phyloP scores from a whole-genome alignment of 1,140 invertebrate species.

The Coelopa frigida region DNA sequence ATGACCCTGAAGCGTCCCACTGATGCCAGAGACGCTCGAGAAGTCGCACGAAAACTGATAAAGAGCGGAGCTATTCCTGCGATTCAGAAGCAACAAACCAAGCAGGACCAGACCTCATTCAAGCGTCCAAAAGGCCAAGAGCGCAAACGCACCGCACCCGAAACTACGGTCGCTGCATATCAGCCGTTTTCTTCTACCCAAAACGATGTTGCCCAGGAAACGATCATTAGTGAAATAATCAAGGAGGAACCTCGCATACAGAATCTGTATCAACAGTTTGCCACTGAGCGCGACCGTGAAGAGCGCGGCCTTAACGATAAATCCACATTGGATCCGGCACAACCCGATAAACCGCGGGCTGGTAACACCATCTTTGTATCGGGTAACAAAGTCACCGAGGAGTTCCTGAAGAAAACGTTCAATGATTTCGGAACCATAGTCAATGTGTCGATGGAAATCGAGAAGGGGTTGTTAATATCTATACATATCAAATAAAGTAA shows the following conservation, averaged over 20 bases:
- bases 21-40: conserved; percentile 85
- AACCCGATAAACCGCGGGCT: conserved; percentile 58
- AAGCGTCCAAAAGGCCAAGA: conserved; percentile 68
- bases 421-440: conserved; percentile 71
- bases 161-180: conserved; percentile 72
- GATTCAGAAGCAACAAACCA: conserved; percentile 70
- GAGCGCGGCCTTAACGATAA: conserved; percentile 50
- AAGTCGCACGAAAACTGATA: conserved; percentile 89
- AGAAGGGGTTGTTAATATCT: conserved; percentile 79
- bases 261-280: conserved; percentile 85
- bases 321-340: conserved; percentile 27
- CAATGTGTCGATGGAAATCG: conserved; percentile 83
- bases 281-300: conserved; percentile 59
- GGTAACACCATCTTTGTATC: conserved; percentile 83
- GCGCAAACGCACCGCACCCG: conserved; percentile 62
- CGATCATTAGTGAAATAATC: conserved; percentile 41
- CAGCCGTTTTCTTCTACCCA: conserved; percentile 84
- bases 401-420: conserved; percentile 74
- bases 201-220: conserved; percentile 44
- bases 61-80: conserved; percentile 88
- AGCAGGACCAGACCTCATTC: conserved; percentile 72
- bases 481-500: neutral
- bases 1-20: conserved; percentile 68
- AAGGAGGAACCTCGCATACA: conserved; percentile 46
- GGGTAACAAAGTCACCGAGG: conserved; percentile 74